Conservation (phyloP, 2,888 invertebrate species). For the Meiosimyza decipiens region DNA sequence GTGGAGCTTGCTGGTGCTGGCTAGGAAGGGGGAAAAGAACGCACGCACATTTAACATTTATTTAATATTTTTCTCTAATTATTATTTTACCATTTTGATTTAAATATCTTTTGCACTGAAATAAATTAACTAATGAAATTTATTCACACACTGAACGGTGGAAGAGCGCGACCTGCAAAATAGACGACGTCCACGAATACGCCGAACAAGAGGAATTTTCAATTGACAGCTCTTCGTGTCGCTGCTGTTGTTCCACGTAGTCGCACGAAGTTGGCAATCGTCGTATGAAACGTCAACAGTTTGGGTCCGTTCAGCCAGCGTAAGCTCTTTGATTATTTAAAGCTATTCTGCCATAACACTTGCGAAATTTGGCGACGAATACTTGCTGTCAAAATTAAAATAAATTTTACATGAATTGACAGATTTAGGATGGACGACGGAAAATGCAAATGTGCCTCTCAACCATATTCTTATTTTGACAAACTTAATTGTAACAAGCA, state of each 20-base stretch:
- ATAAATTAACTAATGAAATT: background rate
- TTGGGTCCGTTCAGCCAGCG: background rate
- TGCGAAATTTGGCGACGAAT: too few relatives aligned
- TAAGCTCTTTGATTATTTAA: background rate
- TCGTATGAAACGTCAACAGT: conserved; percentile 31
- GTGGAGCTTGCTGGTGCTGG: conserved; percentile 90
- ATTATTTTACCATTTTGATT: conserved; percentile 18
- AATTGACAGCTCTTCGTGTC: conserved; percentile 10
- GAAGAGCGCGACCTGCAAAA: conserved; percentile 1
- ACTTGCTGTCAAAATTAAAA: too few relatives aligned
- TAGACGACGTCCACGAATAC: conserved; percentile 16
- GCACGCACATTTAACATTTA: too few relatives aligned
- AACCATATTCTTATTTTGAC: too few relatives aligned
- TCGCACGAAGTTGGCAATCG: conserved; percentile 41
- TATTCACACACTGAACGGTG: background rate
- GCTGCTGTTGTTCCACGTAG: conserved; percentile 45
- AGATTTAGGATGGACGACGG: too few relatives aligned
- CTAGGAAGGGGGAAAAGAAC: conserved; percentile 55
- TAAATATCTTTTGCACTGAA: background rate
- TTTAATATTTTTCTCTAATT: background rate
- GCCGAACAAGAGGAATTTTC: background rate
- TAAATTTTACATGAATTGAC: too few relatives aligned
- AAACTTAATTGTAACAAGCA: too few relatives aligned
- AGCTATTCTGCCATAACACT: background rate
- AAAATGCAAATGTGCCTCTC: too few relatives aligned